phyloP scores from a whole-genome alignment of 2,113 vertebrate genomes.

The Phasianus colchicus region DNA sequence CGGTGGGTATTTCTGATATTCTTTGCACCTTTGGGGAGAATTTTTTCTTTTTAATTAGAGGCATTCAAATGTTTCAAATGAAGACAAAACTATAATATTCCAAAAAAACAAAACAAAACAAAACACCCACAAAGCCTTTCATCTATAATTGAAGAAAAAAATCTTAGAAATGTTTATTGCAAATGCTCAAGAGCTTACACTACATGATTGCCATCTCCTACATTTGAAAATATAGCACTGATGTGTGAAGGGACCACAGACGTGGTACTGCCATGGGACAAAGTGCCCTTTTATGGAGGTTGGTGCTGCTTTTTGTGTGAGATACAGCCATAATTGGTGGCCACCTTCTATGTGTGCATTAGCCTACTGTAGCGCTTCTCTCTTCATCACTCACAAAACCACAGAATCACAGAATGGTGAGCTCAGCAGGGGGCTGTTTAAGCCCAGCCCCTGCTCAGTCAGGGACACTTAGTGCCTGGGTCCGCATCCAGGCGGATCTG shows the following conservation, averaged over 20 bases:
- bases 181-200: background rate
- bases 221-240: accelerated
- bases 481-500: background rate
- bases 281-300: background rate
- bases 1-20: slow-evolving; percentile 11
- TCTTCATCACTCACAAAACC: background rate
- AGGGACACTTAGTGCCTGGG: background rate
- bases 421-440: background rate
- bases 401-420: background rate
- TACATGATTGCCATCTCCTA: background rate
- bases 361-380: background rate
- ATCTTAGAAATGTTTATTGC: slow-evolving; percentile 45
- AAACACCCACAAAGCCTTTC: background rate
- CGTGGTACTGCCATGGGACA: background rate
- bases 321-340: background rate
- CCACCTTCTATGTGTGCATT: accelerated
- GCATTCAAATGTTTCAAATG: slow-evolving; percentile 60
- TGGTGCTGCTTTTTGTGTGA: accelerated
- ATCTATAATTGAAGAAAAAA: slow-evolving; percentile 30
- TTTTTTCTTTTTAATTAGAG: slow-evolving; percentile 24
- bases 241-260: background rate
- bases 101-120: slow-evolving; percentile 1
- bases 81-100: slow-evolving; percentile 56
- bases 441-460: background rate
- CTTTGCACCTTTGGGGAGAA: background rate